Conservation (phyloP, 2,797 vertebrate species). For the Chrosomus eos region DNA sequence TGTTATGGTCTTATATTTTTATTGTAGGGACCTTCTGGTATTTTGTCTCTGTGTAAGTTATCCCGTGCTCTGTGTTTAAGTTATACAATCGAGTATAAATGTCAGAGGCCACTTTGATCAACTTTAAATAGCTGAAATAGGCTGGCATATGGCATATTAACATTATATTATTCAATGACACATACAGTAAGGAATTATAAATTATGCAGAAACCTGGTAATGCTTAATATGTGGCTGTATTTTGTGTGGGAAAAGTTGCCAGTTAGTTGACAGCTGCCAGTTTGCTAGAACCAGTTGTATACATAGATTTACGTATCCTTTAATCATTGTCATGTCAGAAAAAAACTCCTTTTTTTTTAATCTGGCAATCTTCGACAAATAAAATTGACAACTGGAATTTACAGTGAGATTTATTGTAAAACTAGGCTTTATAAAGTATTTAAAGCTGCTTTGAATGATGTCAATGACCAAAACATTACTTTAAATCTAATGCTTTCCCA, state of each 20-base stretch:
- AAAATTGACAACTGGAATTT: neutral
- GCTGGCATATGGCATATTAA: too few relatives aligned
- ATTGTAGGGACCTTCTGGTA: neutral
- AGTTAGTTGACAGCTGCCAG: neutral
- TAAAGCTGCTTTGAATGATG: neutral
- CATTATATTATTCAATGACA: neutral
- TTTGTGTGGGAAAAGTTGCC: neutral
- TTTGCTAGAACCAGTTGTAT: too few relatives aligned
- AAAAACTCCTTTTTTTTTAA: neutral
- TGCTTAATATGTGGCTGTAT: neutral
- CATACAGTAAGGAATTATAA: neutral
- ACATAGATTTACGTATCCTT: neutral
- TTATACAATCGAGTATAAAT: too few relatives aligned
- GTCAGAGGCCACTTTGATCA: neutral
- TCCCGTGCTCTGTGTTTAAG: neutral
- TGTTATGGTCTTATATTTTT: neutral
- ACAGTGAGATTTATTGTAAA: conserved; percentile 11
- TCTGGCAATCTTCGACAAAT: neutral
- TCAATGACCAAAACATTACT: neutral
- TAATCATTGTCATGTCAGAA: neutral
- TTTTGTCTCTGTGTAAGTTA: neutral
- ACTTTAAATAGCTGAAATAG: neutral
- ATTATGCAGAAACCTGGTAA: neutral
- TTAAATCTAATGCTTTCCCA: neutral
- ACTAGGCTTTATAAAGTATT: neutral